phyloP scores from a whole-genome alignment of 1,140 invertebrate genomes.

The Trichonephila clavata region DNA sequence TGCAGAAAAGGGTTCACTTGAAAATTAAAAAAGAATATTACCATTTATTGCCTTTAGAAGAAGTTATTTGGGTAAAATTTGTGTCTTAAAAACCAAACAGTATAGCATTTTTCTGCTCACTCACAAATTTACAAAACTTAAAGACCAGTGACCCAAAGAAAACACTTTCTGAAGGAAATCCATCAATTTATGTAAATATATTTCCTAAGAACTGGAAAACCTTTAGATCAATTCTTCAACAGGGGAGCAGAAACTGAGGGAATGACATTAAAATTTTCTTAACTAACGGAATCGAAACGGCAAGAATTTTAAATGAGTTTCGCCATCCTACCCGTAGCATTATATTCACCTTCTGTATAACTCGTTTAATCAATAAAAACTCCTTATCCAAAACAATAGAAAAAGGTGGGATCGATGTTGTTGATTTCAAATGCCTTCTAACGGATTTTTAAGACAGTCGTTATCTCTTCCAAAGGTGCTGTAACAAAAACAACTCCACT shows the following conservation, averaged over 20 bases:
- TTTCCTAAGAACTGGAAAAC: not conserved
- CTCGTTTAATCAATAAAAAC: not conserved
- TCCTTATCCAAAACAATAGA: not conserved
- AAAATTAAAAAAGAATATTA: no score
- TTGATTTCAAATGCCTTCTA: not conserved
- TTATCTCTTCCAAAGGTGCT: not conserved
- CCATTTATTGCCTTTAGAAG: no score
- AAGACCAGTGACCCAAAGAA: not conserved
- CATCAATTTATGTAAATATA: not conserved
- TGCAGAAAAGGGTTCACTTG: no score
- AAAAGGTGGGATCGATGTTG: not conserved
- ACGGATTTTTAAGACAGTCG: not conserved
- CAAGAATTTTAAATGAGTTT: constrained; percentile 10
- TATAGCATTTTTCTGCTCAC: no score
- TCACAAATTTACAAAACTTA: no score
- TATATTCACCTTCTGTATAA: not conserved
- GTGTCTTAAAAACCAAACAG: no score
- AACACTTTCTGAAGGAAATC: not conserved
- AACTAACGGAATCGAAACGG: not conserved
- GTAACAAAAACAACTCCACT: constrained; percentile 1
- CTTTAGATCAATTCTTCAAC: not conserved
- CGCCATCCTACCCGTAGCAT: not conserved
- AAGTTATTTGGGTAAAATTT: no score
- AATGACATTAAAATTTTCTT: not conserved
- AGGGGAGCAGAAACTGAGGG: not conserved